Evolutionary conservation across 2,888 invertebrate species (phyloP), one percentile per base, ranked within the genome.

Genomic region (Muscina levida): DNA sequence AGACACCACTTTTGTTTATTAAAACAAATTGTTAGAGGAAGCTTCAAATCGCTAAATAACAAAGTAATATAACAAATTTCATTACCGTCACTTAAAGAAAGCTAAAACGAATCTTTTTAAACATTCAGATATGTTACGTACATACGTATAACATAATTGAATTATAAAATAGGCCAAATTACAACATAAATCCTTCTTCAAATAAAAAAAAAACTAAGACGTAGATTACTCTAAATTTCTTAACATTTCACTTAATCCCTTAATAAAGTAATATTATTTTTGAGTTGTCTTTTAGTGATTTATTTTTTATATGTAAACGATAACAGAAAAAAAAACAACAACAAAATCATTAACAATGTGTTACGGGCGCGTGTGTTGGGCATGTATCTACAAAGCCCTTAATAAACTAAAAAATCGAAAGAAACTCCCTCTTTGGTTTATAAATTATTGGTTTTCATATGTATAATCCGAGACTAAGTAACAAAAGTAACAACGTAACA

Each of bases 401-500:
- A 31, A 56, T 11, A 26, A 56, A 39, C 13, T 13, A 37, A 42
- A 62, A 59, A 42, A 11, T 22, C 19, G 42, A 62, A 42, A 62
- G 62, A 15, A 62, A 62, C 62, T 62, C 62, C 62, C 62, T 17
- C 62, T 62, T 62, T 62, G 8, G 19, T 39, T 19, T 62, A 31
- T 31, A 62, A 62, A 62, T 62, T 62, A 62, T 62, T 39, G 62
- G 42, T 42, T 48, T 62, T 42, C 62, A 62, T 62, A 31, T 31
- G 31, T 31, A 62, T 22, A 44, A 37, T 15, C 17, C 19, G 37
- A 31, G 57, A 5, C 31, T 15, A 4, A 13, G 42, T 17, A 22
- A 37, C n/a, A 19, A 51, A 39, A 31, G 31, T 11, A 48, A 37
- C 42, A 53, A 56, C 22, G 68, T 56, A 56, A 68, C 53, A 68